Conservation (phyloP, 2,888 invertebrate genomes). For the Myathropa florea region DNA sequence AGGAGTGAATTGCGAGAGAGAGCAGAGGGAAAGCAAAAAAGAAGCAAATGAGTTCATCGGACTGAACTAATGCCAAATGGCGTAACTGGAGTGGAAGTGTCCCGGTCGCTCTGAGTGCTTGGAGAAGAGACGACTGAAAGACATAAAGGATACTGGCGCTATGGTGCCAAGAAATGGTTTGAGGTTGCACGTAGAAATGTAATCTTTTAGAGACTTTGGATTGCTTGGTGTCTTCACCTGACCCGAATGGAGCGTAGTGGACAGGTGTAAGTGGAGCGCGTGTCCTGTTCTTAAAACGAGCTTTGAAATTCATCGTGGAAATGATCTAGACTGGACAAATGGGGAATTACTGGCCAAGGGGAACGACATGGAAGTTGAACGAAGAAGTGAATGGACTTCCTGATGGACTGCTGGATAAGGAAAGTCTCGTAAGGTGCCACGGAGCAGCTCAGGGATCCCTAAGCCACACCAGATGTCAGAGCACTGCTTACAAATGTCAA, state of each 20-base stretch:
- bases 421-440: too few species aligned
- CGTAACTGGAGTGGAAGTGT: constrained; percentile 32
- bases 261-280: background rate
- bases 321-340: background rate
- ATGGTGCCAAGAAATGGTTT: background rate
- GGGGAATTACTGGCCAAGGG: background rate
- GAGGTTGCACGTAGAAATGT: background rate
- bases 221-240: background rate
- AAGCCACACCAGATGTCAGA: too few species aligned
- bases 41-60: constrained; percentile 50
- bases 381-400: too few species aligned
- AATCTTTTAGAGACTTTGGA: background rate
- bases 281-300: background rate
- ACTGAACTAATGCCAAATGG: constrained; percentile 53
- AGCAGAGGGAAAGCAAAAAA: background rate
- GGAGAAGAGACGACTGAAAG: background rate
- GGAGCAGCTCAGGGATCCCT: too few species aligned
- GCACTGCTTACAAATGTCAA: too few species aligned
- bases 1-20: background rate
- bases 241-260: background rate
- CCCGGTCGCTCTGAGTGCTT: background rate
- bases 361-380: too few species aligned
- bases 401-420: too few species aligned
- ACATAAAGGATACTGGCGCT: background rate
- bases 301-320: background rate